Base-by-base conservation (phyloP, 2,797 vertebrate species). In the Gorsachius magnificus region DNA sequence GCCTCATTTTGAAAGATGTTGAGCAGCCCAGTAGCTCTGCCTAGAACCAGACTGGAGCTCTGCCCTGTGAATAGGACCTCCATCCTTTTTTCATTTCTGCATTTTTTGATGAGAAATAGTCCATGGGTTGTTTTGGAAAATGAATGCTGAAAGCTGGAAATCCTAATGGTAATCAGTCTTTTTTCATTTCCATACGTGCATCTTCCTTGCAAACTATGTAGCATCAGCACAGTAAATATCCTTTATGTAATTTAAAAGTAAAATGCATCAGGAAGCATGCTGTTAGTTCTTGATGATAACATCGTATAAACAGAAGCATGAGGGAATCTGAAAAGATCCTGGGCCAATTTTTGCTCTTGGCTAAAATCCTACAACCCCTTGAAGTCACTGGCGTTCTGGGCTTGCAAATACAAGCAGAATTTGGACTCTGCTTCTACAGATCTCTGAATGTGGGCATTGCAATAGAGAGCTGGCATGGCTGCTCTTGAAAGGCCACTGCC, bases 181-280 rank as follows among this genome's bases (percentile, higher is more conserved):
- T 84, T 94, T 95, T 83, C 65, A 83, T 94, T 96, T 93, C 89
- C 87, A 78, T 94, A 91, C 81, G 75, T 85, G 87, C 78, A 92
- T 89, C 82, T 95, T 94, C 91, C 82, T 92, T 87, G 65, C 74
- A 91, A 96, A 72, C 63, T 94, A 65, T 95, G 51, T 90, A 78
- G 68, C 85, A 89, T 48, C 18, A 3, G 90, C 80, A 77, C 88
- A 94, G 91, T 82, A 95, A 93, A 95, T 90, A 94, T 58, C 56
- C 26, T 92, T 94, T 82, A 77, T 79, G 60, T 84, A 94, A 96
- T 95, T 91, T 95, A 88, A 90, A 95, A 94, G 91, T 95, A 83
- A 96, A 96, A 93, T 93, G n/a, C 56, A 84, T 72, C 77, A 82
- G 45, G 75, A 87, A 88, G 82, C 57, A 70, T 76, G 61, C 51